These are phyloP conservation scores for Belonocnema kinseyi DNA, from an alignment of 1,140 invertebrate species.

Conservation along the genomic window DNA sequence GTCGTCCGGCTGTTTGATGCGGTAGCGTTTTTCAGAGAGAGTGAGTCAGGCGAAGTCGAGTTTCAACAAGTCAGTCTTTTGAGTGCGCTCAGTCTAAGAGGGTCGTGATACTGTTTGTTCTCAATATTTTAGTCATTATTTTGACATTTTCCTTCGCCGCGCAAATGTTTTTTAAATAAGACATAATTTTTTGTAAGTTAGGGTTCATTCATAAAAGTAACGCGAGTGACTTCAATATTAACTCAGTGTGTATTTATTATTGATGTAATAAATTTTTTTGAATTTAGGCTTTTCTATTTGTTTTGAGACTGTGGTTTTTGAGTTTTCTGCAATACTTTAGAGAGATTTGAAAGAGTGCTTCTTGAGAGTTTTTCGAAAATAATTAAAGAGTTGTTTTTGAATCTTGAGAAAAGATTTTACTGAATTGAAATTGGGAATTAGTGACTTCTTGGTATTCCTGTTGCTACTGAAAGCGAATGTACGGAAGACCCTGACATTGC, in stretches of 20 bases:
- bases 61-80: conserved; percentile 26
- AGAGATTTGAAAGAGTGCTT: too few species aligned
- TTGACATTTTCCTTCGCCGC: conserved; percentile 5
- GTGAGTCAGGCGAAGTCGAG: conserved; percentile 49
- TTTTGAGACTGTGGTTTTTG: too few species aligned
- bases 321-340: too few species aligned
- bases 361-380: not conserved
- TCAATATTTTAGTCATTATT: not conserved
- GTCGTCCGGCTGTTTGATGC: conserved; percentile 31
- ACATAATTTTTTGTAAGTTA: not conserved
- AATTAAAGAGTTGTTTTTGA: not conserved
- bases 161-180: not conserved
- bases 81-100: not conserved
- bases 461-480: conserved; percentile 5
- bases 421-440: not conserved
- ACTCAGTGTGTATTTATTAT: too few species aligned
- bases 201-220: not conserved
- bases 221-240: not conserved
- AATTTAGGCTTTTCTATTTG: too few species aligned
- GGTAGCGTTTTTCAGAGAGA: conserved; percentile 39
- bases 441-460: not conserved
- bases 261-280: too few species aligned
- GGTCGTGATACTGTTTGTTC: too few species aligned
- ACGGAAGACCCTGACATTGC: conserved; percentile 22
- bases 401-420: too few species aligned